Percentiles rank a stretch among this genome's conserved stretches.
These are phyloP conservation scores for Phalloptychus januarius DNA, from an alignment of 2,797 vertebrate genomes.

Conservation along the genomic window DNA sequence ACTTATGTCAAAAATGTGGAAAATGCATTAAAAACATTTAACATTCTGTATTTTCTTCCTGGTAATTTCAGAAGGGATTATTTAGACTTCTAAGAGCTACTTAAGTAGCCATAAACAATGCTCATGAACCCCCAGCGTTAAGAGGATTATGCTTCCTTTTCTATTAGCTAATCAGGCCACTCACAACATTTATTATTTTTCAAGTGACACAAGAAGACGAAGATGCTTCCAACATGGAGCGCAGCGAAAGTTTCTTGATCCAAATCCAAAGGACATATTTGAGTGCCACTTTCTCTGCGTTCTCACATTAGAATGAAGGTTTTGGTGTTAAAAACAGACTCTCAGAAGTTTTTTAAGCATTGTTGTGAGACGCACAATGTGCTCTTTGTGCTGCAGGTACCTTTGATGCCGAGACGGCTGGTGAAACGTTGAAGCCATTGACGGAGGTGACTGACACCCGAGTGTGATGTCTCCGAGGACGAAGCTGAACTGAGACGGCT, in stretches of 20 bases:
- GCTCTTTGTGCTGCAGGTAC: conserved; percentile 48
- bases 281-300: neutral
- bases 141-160: neutral
- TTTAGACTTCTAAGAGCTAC: neutral
- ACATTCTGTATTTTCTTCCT: neutral
- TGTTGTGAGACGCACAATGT: conserved; percentile 52
- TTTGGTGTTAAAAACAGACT: neutral
- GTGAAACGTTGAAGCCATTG: conserved; percentile 34
- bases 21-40: neutral
- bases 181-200: neutral
- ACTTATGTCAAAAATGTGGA: neutral
- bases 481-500: conserved; percentile 22
- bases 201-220: neutral
- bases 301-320: conserved; percentile 12
- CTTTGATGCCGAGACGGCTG: conserved; percentile 35
- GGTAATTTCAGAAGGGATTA: neutral
- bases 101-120: neutral
- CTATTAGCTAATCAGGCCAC: neutral
- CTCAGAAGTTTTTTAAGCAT: neutral
- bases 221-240: neutral
- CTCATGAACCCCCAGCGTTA: neutral
- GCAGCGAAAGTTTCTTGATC: neutral
- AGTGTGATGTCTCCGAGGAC: conserved; percentile 46
- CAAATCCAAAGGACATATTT: neutral
- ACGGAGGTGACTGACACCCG: conserved; percentile 54